Evolutionary conservation across 2,113 vertebrate genomes (phyloP).

Genomic region (Channa maculata): DNA sequence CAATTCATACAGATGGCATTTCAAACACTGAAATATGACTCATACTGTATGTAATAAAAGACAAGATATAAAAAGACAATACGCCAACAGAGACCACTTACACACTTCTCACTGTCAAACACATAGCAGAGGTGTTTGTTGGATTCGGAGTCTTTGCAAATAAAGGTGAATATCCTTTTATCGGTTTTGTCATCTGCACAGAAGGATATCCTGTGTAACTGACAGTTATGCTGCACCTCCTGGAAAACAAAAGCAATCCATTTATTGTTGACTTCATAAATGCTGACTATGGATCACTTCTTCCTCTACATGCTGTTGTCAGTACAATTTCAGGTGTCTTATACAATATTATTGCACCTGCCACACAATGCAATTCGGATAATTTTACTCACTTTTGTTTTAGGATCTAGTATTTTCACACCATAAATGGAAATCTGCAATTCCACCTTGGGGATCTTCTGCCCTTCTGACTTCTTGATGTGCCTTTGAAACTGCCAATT

Average conservation of each 20-base stretch:
- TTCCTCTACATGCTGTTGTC: background rate
- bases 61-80: background rate
- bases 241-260: conserved; percentile 73
- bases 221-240: conserved; percentile 97
- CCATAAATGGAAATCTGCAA: conserved; percentile 98
- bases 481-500: conserved; percentile 93
- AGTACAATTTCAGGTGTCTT: background rate
- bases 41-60: background rate
- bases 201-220: conserved; percentile 98
- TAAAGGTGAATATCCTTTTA: conserved; percentile 99
- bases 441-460: conserved; percentile 96
- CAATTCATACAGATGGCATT: background rate
- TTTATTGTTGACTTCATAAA: background rate
- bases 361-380: background rate
- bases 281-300: background rate
- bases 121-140: conserved; percentile 99
- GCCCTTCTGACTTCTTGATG: conserved; percentile 98
- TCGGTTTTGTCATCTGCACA: conserved; percentile 99
- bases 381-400: conserved; percentile 90
- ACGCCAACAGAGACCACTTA: conserved; percentile 81
- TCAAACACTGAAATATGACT: background rate
- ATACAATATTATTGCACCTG: too few relatives aligned
- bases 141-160: conserved; percentile 98
- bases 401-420: conserved; percentile 96
- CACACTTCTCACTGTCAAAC: conserved; percentile 99